phyloP scores from a whole-genome alignment of 92 coral and sea anemone genomes.

The Paramuricea clavata region DNA sequence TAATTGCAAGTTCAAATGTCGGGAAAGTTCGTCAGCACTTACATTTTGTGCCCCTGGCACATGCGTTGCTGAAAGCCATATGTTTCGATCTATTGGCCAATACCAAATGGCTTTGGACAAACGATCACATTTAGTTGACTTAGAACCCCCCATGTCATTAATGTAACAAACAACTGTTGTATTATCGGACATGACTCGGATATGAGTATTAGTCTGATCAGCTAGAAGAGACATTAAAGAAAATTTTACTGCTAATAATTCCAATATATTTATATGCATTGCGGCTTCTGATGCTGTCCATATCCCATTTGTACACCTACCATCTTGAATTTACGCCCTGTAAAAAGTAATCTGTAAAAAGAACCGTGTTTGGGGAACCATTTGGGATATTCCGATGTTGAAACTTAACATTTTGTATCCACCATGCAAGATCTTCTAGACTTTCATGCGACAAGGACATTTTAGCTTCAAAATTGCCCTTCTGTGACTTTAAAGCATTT shows the following conservation, averaged over 20 bases:
- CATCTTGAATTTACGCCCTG: slow-evolving; percentile 59
- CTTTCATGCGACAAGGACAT: background rate
- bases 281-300: slow-evolving; percentile 45
- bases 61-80: slow-evolving; percentile 68
- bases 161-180: slow-evolving; percentile 51
- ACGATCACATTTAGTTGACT: slow-evolving; percentile 44
- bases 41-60: slow-evolving; percentile 59
- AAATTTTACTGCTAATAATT: slow-evolving; percentile 20
- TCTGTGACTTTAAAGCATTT: background rate
- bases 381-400: background rate
- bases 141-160: slow-evolving; percentile 65
- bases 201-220: slow-evolving; percentile 30
- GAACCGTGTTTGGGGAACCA: background rate
- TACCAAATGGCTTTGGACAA: slow-evolving; percentile 50
- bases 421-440: background rate
- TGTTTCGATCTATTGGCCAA: slow-evolving; percentile 56
- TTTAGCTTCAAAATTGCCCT: background rate
- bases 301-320: slow-evolving; percentile 47
- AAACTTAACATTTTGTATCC: background rate
- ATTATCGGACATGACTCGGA: slow-evolving; percentile 56
- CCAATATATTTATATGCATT: slow-evolving; percentile 56
- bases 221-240: slow-evolving; percentile 47
- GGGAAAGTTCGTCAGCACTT: slow-evolving; percentile 41
- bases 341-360: slow-evolving; percentile 63
- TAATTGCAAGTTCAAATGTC: background rate